Evolutionary conservation across 2,888 invertebrate genomes (phyloP), one percentile per base, ranked within the genome.

Genomic region (Yponomeuta sedellus): DNA sequence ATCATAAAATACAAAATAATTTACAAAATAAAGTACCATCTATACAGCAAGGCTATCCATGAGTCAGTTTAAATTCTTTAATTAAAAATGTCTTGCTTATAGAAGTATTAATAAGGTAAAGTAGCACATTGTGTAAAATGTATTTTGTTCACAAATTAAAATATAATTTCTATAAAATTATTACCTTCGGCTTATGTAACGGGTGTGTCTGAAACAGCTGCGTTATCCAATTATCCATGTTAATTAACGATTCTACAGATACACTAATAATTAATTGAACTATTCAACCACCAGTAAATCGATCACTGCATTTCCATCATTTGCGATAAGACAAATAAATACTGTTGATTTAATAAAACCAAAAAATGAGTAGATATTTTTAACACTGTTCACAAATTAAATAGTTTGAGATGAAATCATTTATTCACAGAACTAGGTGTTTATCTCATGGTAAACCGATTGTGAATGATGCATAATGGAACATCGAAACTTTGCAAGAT

Each of bases 221-320:
- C 66, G 89, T 80, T 69, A 92, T 92, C 92, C 92, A 92, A 79
- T 89, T 83, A 67, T 91, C 87, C 91, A 91, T 91, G 64, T 59
- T 19, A 19, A n/a, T 61, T 19, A 57, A 20, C 71, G 68, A 68
- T 63, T 68, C 34, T 64, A 22, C 56, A 52, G 16, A 65, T 19
- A 40, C 58, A 19, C 16, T 16, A 52, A 52, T 34, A 34, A 34
- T 34, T 34, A 25, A 59, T 22, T 22, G 25, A 59, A 22, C 25
- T 25, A 59, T 22, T 22, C 22, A 59, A 56, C 5, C 44, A 52
- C 44, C 16, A 16, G 44, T 12, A 52, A 16, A 52, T 16, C 28
- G 3, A 28, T 59, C 10, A 61, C 61, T 16, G 28, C 61, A 12
- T 10, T 28, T 28, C 25, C 25, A 34, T n/a, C 22, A 34, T 34